Evolutionary conservation across 2,113 vertebrate species (phyloP).

Genomic region (Anolis sagrei): DNA sequence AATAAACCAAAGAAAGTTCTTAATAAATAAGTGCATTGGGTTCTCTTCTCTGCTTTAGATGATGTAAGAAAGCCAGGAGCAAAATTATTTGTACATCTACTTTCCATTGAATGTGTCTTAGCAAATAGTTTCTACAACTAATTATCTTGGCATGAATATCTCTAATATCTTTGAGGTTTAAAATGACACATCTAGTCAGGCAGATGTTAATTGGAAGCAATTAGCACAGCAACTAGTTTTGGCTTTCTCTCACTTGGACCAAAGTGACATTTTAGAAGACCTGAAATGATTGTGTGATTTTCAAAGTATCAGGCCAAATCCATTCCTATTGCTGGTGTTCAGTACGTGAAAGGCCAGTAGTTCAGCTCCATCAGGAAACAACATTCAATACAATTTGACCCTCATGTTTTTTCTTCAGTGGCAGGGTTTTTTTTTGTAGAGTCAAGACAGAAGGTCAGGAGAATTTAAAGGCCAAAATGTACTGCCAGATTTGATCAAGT

Average conservation of each 20-base stretch:
- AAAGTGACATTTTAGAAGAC: background rate
- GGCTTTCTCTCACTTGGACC: conserved; percentile 16
- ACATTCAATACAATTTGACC: background rate
- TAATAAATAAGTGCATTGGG: no score
- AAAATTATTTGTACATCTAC: conserved; percentile 12
- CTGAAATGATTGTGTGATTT: conserved; percentile 7
- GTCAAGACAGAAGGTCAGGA: background rate
- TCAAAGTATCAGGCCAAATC: background rate
- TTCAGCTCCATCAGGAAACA: background rate
- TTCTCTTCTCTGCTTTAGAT: background rate
- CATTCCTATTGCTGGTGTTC: background rate
- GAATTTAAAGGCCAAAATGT: background rate
- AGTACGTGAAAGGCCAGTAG: background rate
- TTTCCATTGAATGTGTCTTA: conserved; percentile 18
- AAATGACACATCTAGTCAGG: conserved; percentile 42
- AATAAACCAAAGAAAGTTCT: no score
- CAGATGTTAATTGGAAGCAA: background rate
- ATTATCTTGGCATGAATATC: conserved; percentile 27
- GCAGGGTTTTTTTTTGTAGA: background rate
- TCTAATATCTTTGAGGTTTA: conserved; percentile 20
- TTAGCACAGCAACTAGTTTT: conserved; percentile 26
- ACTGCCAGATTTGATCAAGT: background rate
- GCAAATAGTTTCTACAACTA: background rate
- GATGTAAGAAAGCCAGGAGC: conserved; percentile 7
- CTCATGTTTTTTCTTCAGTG: background rate